Evolutionary conservation across 53 echinoderm and acorn worm species (phyloP).

Genomic region (Holothuria scabra): DNA sequence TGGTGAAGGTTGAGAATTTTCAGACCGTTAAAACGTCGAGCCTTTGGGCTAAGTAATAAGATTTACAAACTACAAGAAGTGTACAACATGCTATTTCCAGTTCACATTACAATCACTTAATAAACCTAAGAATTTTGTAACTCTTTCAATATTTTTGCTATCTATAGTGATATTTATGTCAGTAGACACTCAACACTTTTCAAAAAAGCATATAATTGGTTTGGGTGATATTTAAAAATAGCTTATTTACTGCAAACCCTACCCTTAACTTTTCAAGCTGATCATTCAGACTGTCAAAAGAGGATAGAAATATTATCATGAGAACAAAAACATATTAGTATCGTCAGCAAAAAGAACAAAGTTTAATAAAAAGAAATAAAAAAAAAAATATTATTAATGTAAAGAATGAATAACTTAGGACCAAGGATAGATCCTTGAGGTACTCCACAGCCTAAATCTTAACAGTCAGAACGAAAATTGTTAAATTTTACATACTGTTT

Average conservation of each 20-base stretch:
- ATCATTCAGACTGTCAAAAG: neutral
- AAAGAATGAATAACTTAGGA: constrained; percentile 6
- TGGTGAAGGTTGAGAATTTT: too few relatives aligned
- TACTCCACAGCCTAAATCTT: neutral
- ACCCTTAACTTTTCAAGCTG: neutral
- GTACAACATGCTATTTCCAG: neutral
- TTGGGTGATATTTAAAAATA: neutral
- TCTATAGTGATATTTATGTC: neutral
- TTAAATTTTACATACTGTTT: constrained; percentile 16
- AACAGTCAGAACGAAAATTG: neutral
- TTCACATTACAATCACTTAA: constrained; percentile 8
- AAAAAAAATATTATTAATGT: neutral
- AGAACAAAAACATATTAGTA: too few relatives aligned
- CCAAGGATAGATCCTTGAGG: constrained; percentile 1
- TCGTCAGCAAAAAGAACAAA: too few relatives aligned
- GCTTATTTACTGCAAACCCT: neutral
- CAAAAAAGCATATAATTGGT: constrained; percentile 2
- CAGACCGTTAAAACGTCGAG: too few relatives aligned
- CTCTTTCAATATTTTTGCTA: neutral
- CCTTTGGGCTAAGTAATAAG: too few relatives aligned
- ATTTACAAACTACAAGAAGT: neutral
- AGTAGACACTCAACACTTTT: neutral
- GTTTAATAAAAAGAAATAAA: too few relatives aligned
- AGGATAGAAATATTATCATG: too few relatives aligned
- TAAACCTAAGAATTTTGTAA: constrained; percentile 4